Evolutionary conservation across 2,113 vertebrate species (phyloP).

Genomic region (Terrapene triunguis): DNA sequence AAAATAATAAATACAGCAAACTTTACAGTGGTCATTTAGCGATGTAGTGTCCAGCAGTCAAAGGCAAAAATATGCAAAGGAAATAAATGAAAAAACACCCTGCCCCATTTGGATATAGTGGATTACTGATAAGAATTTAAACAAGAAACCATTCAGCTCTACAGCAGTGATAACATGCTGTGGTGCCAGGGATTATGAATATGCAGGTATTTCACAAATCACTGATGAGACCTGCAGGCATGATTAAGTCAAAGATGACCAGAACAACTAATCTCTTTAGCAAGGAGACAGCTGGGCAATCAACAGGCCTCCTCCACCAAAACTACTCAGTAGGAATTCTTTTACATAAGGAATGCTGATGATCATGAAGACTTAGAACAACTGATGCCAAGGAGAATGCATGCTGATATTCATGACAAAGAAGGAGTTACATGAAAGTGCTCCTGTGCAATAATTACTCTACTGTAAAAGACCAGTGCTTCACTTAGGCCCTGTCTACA

Average conservation of each 20-base stretch:
- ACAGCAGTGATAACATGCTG: neutral
- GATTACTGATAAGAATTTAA: slow-evolving; percentile 18
- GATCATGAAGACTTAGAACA: neutral
- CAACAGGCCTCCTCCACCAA: slow-evolving; percentile 15
- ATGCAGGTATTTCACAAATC: slow-evolving; percentile 30
- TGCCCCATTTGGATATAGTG: neutral
- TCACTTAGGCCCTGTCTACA: neutral
- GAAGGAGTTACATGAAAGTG: neutral
- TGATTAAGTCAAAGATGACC: slow-evolving; percentile 18
- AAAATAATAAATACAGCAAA: slow-evolving; percentile 25
- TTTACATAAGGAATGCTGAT: neutral
- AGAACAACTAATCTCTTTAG: slow-evolving; percentile 50
- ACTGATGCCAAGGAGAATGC: neutral
- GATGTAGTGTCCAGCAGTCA: neutral
- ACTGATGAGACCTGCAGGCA: neutral
- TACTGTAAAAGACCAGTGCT: neutral
- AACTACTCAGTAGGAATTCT: neutral
- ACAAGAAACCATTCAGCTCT: slow-evolving; percentile 1
- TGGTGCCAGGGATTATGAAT: slow-evolving; percentile 11
- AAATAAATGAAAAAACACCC: neutral
- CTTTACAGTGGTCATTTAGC: slow-evolving; percentile 33
- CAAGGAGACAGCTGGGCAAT: slow-evolving; percentile 47
- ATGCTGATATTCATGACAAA: neutral
- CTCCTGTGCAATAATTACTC: neutral
- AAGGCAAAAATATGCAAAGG: slow-evolving; percentile 6